Evolutionary conservation across 2,113 vertebrate genomes (phyloP).

Genomic region (Cervus canadensis): DNA sequence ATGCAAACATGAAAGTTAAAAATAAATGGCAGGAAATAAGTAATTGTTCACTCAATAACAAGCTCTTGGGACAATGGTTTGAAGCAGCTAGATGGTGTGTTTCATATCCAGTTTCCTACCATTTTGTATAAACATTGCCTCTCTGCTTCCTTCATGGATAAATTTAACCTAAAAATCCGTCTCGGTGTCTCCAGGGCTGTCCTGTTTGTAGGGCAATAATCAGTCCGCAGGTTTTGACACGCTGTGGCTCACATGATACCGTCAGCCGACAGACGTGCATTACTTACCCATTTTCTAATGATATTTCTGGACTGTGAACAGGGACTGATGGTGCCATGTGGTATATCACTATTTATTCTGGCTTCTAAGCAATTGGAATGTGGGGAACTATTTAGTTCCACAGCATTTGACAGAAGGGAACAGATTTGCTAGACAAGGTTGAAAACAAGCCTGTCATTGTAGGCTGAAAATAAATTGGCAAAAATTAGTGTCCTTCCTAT

Average conservation of each 20-base stretch:
- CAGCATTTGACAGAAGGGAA: conserved; percentile 32
- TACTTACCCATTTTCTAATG: conserved; percentile 37
- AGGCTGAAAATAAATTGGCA: neutral
- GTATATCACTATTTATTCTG: conserved; percentile 41
- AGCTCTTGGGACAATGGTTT: conserved; percentile 39
- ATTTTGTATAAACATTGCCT: conserved; percentile 49
- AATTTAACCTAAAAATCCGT: conserved; percentile 67
- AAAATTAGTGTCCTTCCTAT: neutral
- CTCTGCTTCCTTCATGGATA: conserved; percentile 58
- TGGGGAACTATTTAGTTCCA: neutral
- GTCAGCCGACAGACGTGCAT: conserved; percentile 8
- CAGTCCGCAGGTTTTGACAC: neutral
- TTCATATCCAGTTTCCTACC: conserved; percentile 56
- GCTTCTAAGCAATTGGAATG: conserved; percentile 31
- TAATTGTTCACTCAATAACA: conserved; percentile 17
- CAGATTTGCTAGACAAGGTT: conserved; percentile 6
- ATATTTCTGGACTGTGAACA: conserved; percentile 46
- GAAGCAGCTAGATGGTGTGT: conserved; percentile 11
- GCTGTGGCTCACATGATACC: neutral
- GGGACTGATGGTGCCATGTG: neutral
- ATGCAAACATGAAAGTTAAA: conserved; percentile 46
- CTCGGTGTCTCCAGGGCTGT: neutral
- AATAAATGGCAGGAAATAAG: conserved; percentile 53
- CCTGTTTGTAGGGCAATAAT: conserved; percentile 60
- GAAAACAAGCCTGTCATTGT: conserved; percentile 44